Evolutionary conservation across 2,113 vertebrate species (phyloP), one percentile per base, ranked within the genome.

Genomic region (Etheostoma spectabile): DNA sequence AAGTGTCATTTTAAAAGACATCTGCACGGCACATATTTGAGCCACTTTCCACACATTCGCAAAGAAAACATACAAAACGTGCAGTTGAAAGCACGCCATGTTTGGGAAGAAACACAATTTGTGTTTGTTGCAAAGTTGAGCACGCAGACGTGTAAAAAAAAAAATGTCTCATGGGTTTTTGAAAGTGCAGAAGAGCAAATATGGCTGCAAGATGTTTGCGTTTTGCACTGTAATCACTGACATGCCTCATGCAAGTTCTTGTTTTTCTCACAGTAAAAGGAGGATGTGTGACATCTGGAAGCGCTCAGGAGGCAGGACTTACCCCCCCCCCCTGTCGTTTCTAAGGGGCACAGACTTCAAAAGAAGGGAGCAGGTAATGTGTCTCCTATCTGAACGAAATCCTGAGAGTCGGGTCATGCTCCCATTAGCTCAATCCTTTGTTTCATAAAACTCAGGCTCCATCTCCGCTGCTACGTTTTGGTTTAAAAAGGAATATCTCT

Each of bases 271-370:
- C 88, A 84, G 78, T 48, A 45, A 77, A 42, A 76, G n/a, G 56
- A 83, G 82, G 77, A 85, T 64, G 69, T 75, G 72, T 52, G 84
- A 89, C 91, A 91, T 91, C 91, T 93, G 90, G 91, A 91, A 91
- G 80, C 14, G 24, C 48, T 93, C 88, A 84, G 80, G 66, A 70
- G 80, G 86, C 67, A 8, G 77, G 56, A 45, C 77, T 13, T 35
- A 1, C 53, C 0, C 3, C 66, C 78, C 14, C 24, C 3, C 66
- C 78, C 14, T n/a, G 76, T 72, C 19, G 16, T 74, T 69, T 84
- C 85, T 85, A 66, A 75, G 76, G 74, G 85, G 74, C 78, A 65
- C 56, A 64, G 21, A 90, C 87, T 80, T 90, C 87, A 90, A 91
- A 91, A 86, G 64, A 5, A 38, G 73, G 79, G 1, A 2, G 45